phyloP scores from a whole-genome alignment of 2,888 invertebrate species.

The Lymantria monacha region DNA sequence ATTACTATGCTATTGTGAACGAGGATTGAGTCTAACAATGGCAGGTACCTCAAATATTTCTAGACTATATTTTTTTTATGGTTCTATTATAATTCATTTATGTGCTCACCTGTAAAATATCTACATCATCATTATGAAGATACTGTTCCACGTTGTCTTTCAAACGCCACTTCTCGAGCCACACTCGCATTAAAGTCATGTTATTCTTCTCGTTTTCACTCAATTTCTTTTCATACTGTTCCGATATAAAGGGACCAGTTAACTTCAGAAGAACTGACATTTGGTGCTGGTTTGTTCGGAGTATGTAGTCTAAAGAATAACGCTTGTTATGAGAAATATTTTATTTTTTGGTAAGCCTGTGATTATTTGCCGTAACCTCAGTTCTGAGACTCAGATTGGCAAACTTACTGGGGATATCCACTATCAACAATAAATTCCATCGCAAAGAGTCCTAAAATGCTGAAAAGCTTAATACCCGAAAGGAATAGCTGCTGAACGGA shows the following conservation, averaged over 20 bases:
- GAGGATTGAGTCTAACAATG: too few species aligned
- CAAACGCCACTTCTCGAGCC: constrained; percentile 47
- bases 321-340: not conserved
- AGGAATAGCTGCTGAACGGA: too few species aligned
- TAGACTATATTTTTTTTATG: too few species aligned
- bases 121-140: not conserved
- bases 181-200: constrained; percentile 47
- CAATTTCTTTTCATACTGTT: constrained; percentile 52
- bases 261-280: constrained; percentile 47
- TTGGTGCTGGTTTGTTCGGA: constrained; percentile 37
- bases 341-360: not conserved
- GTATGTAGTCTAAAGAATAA: constrained; percentile 43
- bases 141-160: constrained; percentile 1
- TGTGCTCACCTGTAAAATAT: constrained; percentile 6
- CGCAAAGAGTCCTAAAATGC: too few species aligned
- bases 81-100: too few species aligned
- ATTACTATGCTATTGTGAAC: too few species aligned
- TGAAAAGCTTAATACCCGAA: too few species aligned
- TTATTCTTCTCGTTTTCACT: constrained; percentile 43
- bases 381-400: not conserved
- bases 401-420: too few species aligned
- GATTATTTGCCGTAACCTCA: constrained; percentile 19
- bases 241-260: constrained; percentile 61
- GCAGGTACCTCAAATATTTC: too few species aligned
- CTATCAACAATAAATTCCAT: too few species aligned